Evolutionary conservation across 2,113 vertebrate species (phyloP).

Genomic region (Lampris megalopsis): DNA sequence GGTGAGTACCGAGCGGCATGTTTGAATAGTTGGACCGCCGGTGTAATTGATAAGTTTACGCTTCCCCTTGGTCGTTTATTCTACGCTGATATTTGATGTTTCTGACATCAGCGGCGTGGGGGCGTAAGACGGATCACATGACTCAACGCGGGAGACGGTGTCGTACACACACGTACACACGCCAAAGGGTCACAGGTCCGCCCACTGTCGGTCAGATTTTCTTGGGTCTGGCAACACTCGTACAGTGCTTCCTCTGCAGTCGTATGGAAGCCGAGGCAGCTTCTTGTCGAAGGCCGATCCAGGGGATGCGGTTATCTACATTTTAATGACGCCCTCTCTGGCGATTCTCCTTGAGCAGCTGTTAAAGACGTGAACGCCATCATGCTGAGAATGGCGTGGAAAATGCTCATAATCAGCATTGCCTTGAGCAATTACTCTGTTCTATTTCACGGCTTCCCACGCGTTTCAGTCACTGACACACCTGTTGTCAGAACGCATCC

Average conservation of each 20-base stretch:
- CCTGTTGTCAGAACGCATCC: constrained; percentile 24
- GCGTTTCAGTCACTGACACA: constrained; percentile 41
- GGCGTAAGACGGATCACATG: no score
- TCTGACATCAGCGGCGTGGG: no score
- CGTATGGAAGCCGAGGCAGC: neutral
- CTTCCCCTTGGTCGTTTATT: no score
- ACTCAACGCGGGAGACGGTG: neutral
- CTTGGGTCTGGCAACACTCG: no score
- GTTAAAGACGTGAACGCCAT: constrained; percentile 10
- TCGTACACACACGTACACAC: neutral
- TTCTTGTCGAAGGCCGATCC: neutral
- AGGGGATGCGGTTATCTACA: constrained; percentile 6
- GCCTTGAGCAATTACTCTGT: constrained; percentile 24
- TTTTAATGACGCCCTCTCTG: constrained; percentile 17
- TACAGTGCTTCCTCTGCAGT: no score
- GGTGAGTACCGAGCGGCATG: no score
- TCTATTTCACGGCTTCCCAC: constrained; percentile 41
- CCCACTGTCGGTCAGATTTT: neutral
- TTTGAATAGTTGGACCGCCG: no score
- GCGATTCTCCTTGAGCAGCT: constrained; percentile 44
- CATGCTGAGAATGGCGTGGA: constrained; percentile 17
- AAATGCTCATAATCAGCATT: constrained; percentile 43
- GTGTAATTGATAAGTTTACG: no score
- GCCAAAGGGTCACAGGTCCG: neutral
- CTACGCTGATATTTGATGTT: no score